phyloP scores from a whole-genome alignment of 2,888 invertebrate genomes.

The Folsomia manolachei region DNA sequence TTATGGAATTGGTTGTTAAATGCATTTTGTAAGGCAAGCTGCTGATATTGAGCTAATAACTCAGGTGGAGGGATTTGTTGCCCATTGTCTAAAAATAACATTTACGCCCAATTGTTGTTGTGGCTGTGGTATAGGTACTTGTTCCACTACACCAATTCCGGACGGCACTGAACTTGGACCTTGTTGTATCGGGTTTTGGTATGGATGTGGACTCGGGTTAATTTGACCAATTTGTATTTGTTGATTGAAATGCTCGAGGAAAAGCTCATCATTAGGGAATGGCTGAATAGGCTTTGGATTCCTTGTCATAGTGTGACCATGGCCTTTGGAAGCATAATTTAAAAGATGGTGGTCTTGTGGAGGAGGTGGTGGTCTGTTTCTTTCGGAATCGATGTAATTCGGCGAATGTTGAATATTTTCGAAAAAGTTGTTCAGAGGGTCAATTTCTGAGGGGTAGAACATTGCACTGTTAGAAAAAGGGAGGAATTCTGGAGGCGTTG shows the following conservation, averaged over 20 bases:
- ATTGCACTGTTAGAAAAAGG: conserved; percentile 24
- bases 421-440: conserved; percentile 29
- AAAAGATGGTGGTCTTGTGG: conserved; percentile 14
- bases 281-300: conserved; percentile 11
- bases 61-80: neutral
- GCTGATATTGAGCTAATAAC: neutral
- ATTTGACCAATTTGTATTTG: neutral
- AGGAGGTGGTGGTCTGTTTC: neutral
- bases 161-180: neutral
- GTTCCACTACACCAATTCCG: neutral
- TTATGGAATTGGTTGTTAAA: conserved; percentile 24
- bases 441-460: conserved; percentile 37
- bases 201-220: neutral
- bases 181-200: neutral
- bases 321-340: neutral
- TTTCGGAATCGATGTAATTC: neutral
- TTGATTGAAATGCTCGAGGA: neutral
- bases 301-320: conserved; percentile 16
- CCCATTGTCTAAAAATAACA: neutral
- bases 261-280: neutral
- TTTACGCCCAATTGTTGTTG: no score
- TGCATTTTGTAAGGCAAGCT: neutral
- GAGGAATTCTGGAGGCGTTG: conserved; percentile 42
- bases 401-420: conserved; percentile 7
- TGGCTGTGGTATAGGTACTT: no score